Evolutionary conservation across 2,888 invertebrate species (phyloP).

Genomic region (Eupithecia abbreviata): DNA sequence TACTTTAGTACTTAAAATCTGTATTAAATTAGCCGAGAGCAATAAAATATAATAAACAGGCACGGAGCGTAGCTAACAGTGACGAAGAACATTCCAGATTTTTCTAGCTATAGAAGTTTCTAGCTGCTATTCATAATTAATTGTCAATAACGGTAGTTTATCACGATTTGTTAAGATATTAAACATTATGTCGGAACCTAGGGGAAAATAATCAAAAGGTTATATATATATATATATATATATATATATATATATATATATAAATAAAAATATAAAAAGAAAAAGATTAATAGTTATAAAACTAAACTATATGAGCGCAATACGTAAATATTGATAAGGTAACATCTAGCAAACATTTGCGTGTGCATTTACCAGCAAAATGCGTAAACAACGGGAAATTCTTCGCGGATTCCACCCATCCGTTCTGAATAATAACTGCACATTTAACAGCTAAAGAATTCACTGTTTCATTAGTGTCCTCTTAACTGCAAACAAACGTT

Average conservation of each 20-base stretch:
- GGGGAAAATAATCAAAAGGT: too few species aligned
- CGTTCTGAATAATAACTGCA: conserved; percentile 59
- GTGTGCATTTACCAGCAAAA: conserved; percentile 16
- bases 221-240: too few species aligned
- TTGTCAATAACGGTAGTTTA: neutral
- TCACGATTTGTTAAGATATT: too few species aligned
- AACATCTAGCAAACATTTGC: neutral
- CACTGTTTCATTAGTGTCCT: conserved; percentile 55
- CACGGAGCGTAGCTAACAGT: neutral
- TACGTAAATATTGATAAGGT: neutral
- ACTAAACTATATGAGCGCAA: too few species aligned
- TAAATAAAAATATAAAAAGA: too few species aligned
- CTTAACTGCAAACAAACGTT: conserved; percentile 37
- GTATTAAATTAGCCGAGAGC: neutral
- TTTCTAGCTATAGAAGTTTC: neutral
- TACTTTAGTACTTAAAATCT: too few species aligned
- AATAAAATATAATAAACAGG: neutral
- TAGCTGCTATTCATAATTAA: neutral
- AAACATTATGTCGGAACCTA: too few species aligned
- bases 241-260: too few species aligned
- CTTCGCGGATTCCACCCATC: conserved; percentile 45
- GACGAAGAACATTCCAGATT: neutral
- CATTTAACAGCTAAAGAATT: conserved; percentile 68
- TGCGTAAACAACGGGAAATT: conserved; percentile 43
- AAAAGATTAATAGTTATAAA: too few species aligned